A percentile compares a stretch with the other conserved stretches of the same genome.
Conservation (phyloP, 1,140 invertebrate species). For the Venturia canescens region DNA sequence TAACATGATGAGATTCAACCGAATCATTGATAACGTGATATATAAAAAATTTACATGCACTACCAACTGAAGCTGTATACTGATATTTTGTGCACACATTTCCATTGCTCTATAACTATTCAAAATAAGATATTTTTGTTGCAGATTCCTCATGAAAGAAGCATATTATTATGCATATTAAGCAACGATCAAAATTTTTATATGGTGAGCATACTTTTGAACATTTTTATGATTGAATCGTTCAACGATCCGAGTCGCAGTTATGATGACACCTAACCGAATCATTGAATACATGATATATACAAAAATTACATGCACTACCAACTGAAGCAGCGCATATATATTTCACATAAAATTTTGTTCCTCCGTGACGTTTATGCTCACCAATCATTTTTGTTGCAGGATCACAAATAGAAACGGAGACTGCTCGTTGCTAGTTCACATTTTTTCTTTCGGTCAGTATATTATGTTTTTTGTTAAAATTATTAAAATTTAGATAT, state of each 20-base stretch:
- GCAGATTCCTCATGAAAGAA: slow-evolving; percentile 71
- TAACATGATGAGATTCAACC: slow-evolving; percentile 39
- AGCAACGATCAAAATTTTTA: background rate
- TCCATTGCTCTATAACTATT: slow-evolving; percentile 74
- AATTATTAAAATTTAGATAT: slow-evolving; percentile 42
- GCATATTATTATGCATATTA: too few relatives aligned
- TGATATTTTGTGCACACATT: slow-evolving; percentile 71
- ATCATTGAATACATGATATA: slow-evolving; percentile 52
- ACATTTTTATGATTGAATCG: slow-evolving; percentile 67
- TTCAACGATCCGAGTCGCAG: background rate
- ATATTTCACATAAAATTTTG: too few relatives aligned
- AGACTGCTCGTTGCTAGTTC: too few relatives aligned
- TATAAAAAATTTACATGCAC: slow-evolving; percentile 61
- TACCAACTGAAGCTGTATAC: slow-evolving; percentile 57
- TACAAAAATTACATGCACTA: slow-evolving; percentile 65
- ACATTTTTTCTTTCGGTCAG: too few relatives aligned
- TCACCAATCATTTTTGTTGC: slow-evolving; percentile 68
- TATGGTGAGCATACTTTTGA: background rate
- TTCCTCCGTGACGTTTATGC: too few relatives aligned
- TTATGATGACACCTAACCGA: slow-evolving; percentile 47
- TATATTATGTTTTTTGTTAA: slow-evolving; percentile 60
- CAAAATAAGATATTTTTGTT: slow-evolving; percentile 77
- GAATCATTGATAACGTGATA: slow-evolving; percentile 49
- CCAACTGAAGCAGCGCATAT: slow-evolving; percentile 57
- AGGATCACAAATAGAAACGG: slow-evolving; percentile 71